Evolutionary conservation across 1,140 invertebrate species (phyloP), one percentile per base, ranked within the genome.

Genomic region (Dendrolimus punctatus): DNA sequence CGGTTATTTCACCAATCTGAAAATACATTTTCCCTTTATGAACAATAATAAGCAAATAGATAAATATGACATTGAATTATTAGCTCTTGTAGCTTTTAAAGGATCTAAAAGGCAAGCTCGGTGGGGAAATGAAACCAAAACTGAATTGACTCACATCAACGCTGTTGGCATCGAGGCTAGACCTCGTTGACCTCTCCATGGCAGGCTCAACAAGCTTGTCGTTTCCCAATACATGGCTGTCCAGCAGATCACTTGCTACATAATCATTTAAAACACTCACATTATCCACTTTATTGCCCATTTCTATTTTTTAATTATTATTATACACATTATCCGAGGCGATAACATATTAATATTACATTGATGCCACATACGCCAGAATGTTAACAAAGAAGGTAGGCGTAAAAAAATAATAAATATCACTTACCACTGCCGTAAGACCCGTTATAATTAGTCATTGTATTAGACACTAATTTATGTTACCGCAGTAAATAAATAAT

Each of bases 1-100:
- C 91, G 4, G 88, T 87, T 55, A 91, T 91, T 76, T 92, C 91
- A 43, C 91, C 91, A 61, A 91, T 89, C 90, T 92, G 71, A 54
- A 82, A 80, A 61, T 8, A 49, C 6, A 49, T 49, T 39, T 23
- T 3, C 23, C 23, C 23, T 23, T 23, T 23, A 23, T 23, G 23
- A 23, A 23, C 23, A 23, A 23, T 23, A 23, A 23, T 23, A 23
- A 23, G 23, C 23, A 23, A 23, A 23, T 23, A 23, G 23, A 3
- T 23, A 23, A 23, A 23, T 23, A 23, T 23, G 23, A 23, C 23
- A 23, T 23, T 23, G 23, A 23, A 23, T 23, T 23, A 23, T 23
- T 23, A 23, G 23, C 23, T 23, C 23, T 23, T 23, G 23, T 23
- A 23, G 23, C 23, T 23, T 23, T 23, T 23, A 23, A 23, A 23